Percentiles rank a stretch among this genome's conserved stretches.
phyloP scores from a whole-genome alignment of 2,888 invertebrate genomes.

The Carabus problematicus region DNA sequence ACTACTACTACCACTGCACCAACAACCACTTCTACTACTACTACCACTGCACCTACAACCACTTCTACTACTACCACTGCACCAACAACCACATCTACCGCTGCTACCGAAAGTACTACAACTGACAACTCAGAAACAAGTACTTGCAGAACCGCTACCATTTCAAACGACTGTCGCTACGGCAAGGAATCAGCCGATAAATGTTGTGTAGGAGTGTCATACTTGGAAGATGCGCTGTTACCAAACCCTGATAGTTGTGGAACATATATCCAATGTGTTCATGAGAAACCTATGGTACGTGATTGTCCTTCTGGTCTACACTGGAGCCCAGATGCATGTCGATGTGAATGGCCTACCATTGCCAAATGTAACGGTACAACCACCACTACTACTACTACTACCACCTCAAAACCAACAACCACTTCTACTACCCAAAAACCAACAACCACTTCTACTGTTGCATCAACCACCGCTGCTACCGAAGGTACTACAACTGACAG shows the following conservation, averaged over 20 bases:
- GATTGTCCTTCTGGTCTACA: not conserved
- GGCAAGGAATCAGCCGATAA: no score
- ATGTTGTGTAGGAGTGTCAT: no score
- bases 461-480: slow-evolving; percentile 3
- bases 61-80: not conserved
- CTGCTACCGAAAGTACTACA: not conserved
- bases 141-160: no score
- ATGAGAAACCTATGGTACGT: slow-evolving; percentile 17
- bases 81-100: not conserved
- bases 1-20: not conserved
- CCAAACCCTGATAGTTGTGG: slow-evolving; percentile 26
- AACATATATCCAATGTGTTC: slow-evolving; percentile 32
- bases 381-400: slow-evolving; percentile 13
- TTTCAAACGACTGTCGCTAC: no score
- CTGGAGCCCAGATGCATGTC: not conserved
- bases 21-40: not conserved
- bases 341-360: slow-evolving; percentile 1
- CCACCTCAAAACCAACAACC: slow-evolving; percentile 6
- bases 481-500: not conserved
- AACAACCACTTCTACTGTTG: not conserved
- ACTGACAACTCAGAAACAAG: not conserved
- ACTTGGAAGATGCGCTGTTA: slow-evolving; percentile 12
- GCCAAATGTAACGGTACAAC: not conserved
- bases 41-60: not conserved
- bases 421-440: not conserved